A percentile compares a stretch with the other conserved stretches of the same genome.
phyloP scores from a whole-genome alignment of 1,140 invertebrate species.

The Elymnias hypermnestra region DNA sequence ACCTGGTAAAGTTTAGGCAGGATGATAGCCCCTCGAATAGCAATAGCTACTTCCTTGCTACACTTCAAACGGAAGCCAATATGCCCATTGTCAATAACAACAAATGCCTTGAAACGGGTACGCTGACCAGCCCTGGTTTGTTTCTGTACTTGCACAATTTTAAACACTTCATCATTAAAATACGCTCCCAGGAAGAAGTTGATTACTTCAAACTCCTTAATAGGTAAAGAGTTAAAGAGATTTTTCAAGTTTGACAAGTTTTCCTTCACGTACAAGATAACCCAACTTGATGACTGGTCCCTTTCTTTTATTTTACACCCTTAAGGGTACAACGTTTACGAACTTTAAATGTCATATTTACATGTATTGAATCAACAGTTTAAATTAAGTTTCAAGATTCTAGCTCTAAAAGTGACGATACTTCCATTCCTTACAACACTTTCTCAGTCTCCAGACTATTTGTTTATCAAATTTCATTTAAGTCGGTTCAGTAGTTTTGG shows the following conservation, averaged over 20 bases:
- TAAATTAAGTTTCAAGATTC: too few species aligned
- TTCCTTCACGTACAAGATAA: slow-evolving; percentile 96
- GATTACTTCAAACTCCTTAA: slow-evolving; percentile 99
- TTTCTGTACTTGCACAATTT: slow-evolving; percentile 99
- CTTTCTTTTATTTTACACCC: too few species aligned
- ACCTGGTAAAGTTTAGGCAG: slow-evolving; percentile 95
- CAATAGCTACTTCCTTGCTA: slow-evolving; percentile 99
- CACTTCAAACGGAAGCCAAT: slow-evolving; percentile 99
- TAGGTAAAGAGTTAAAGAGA: slow-evolving; percentile 99
- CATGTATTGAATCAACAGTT: too few species aligned
- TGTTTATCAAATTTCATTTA: too few species aligned
- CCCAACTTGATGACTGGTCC: slow-evolving; percentile 98
- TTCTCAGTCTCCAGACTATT: too few species aligned
- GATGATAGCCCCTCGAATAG: slow-evolving; percentile 99
- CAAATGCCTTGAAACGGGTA: slow-evolving; percentile 97
- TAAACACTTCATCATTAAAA: slow-evolving; percentile 98
- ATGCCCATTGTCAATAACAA: slow-evolving; percentile 99
- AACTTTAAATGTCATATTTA: too few species aligned
- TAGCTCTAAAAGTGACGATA: too few species aligned
- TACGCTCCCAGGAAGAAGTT: slow-evolving; percentile 95
- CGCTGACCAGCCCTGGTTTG: slow-evolving; percentile 99
- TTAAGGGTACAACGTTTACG: too few species aligned
- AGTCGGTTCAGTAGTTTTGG: too few species aligned
- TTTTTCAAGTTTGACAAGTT: slow-evolving; percentile 98
- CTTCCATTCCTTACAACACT: too few species aligned